phyloP scores from a whole-genome alignment of 1,140 invertebrate genomes.

The Schlechtendalia chinensis region DNA sequence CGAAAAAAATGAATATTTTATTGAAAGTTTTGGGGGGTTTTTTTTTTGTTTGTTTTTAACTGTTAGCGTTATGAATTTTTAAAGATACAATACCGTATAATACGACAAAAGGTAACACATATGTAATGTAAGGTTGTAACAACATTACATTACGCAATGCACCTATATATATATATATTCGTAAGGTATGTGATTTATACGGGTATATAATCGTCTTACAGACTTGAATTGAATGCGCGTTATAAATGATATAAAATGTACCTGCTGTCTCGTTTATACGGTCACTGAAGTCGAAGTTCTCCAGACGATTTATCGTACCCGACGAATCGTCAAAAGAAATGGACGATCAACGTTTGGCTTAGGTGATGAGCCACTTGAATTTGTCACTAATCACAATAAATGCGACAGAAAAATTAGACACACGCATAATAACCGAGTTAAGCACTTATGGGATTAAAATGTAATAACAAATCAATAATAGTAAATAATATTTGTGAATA shows the following conservation, averaged over 20 bases:
- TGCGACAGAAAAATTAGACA: not conserved
- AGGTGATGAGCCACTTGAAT: slow-evolving; percentile 14
- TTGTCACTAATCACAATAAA: not conserved
- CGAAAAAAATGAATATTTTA: too few relatives aligned
- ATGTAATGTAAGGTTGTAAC: too few relatives aligned
- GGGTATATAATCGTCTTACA: too few relatives aligned
- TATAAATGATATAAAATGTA: not conserved
- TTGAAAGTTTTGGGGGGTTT: too few relatives aligned
- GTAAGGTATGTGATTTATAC: not conserved
- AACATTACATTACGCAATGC: too few relatives aligned
- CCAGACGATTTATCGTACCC: not conserved
- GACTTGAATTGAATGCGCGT: too few relatives aligned
- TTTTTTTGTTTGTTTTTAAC: too few relatives aligned
- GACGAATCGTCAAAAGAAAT: not conserved
- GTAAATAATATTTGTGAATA: not conserved
- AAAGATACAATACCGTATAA: too few relatives aligned
- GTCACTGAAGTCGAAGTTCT: not conserved
- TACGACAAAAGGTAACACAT: too few relatives aligned
- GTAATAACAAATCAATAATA: not conserved
- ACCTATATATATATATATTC: not conserved
- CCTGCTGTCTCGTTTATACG: not conserved
- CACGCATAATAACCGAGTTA: slow-evolving; percentile 1
- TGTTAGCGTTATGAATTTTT: too few relatives aligned
- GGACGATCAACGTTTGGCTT: not conserved
- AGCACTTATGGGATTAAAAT: not conserved